A percentile compares a stretch with the other conserved stretches of the same genome.
Conservation (phyloP, 1,140 invertebrate genomes). For the Trissolcus basalis region DNA sequence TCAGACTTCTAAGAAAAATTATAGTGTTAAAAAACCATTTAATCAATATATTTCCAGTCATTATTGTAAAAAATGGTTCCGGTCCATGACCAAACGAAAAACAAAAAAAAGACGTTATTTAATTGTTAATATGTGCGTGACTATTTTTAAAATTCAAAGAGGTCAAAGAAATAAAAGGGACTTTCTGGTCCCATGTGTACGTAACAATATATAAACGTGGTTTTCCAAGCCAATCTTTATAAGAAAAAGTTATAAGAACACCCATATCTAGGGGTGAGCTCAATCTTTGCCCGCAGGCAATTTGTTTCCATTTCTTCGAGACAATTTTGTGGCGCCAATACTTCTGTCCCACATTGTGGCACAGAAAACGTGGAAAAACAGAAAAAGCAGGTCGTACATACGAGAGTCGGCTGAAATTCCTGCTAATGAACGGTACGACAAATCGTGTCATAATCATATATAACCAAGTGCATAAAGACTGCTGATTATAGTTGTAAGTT, state of each 20-base stretch:
- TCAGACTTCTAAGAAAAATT: background rate
- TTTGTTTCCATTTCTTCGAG: constrained; percentile 68
- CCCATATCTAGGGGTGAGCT: constrained; percentile 22
- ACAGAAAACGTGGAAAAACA: constrained; percentile 27
- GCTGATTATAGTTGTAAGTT: constrained; percentile 19
- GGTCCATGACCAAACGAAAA: too few relatives aligned
- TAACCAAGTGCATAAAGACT: constrained; percentile 10
- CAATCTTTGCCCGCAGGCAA: constrained; percentile 59
- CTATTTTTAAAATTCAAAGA: too few relatives aligned
- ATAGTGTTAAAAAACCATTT: too few relatives aligned
- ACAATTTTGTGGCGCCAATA: constrained; percentile 59
- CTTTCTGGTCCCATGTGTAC: too few relatives aligned
- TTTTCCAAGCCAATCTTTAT: constrained; percentile 59
- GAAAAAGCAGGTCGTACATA: constrained; percentile 15
- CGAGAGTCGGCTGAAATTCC: constrained; percentile 15
- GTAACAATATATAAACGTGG: too few relatives aligned
- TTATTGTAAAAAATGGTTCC: too few relatives aligned
- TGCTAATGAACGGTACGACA: constrained; percentile 12
- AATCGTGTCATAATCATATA: background rate
- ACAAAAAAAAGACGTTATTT: too few relatives aligned
- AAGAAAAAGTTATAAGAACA: constrained; percentile 30
- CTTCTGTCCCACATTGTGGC: constrained; percentile 53
- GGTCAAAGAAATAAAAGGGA: background rate
- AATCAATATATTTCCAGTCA: too few relatives aligned
- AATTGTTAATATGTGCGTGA: too few relatives aligned